Evolutionary conservation across 2,113 vertebrate genomes (phyloP), one percentile per base, ranked within the genome.

Genomic region (Pyxicephalus adspersus): DNA sequence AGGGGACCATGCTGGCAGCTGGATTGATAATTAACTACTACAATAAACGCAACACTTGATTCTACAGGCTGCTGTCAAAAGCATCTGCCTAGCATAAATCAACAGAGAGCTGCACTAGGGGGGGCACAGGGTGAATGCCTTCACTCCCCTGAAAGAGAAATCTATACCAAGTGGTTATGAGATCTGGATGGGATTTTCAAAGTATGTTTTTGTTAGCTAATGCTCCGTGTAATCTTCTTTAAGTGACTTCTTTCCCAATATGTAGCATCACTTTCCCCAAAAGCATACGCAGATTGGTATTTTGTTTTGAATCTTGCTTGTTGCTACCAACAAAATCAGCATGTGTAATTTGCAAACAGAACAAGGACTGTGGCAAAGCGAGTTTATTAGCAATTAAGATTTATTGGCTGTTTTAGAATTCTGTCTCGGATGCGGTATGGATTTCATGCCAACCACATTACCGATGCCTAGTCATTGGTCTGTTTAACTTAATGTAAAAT

Each of bases 31-130:
- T 92, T 93, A 92, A 91, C 86, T 88, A 83, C 84, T 87, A 89
- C 89, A 91, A 90, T 90, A 93, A 93, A 92, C 87, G 86, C 83
- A 90, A 84, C 83, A 92, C 89, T 93, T 92, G 89, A 93, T 95
- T 95, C 94, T 95, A 94, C 90, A 88, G 88, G 85, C 86, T 90
- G 83, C 91, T 93, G 93, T 94, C 91, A 89, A 92, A 94, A 91
- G 88, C 89, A 94, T 94, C 93, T 95, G 93, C 90, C 90, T 89
- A 85, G 83, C 87, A 91, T 95, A 95, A 96, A 95, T 94, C 92
- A 94, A 86, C 87, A 87, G 54, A 16, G 64, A 85, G 83, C 34
- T 38, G 34, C 38, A 8, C 65, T 76, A 76, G 81, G 52, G 38
- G 76, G 85, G 29, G 63, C 71, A 78, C 2, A 7, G 45, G 20